A percentile compares a stretch with the other conserved stretches of the same genome.
Evolutionary conservation across 2,888 invertebrate species (phyloP).

Genomic region (Nephrotoma guestfalica): DNA sequence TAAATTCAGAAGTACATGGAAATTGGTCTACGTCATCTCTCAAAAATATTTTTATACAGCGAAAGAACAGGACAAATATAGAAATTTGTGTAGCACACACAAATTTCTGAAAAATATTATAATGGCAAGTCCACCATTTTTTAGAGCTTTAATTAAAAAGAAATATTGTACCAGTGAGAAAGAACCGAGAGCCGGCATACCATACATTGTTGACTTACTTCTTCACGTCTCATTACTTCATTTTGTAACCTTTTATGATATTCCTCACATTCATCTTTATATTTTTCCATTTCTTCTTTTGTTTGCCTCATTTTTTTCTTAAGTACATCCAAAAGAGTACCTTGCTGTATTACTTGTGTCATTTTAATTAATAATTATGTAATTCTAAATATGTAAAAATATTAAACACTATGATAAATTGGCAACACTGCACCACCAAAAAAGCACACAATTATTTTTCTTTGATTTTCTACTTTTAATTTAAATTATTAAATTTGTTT

Average conservation of each 20-base stretch:
- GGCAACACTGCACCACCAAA: slow-evolving; percentile 2
- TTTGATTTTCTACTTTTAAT: slow-evolving; percentile 4
- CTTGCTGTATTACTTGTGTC: slow-evolving; percentile 84
- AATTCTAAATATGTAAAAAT: neutral
- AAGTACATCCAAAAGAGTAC: slow-evolving; percentile 87
- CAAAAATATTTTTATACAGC: neutral
- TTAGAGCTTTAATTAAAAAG: neutral
- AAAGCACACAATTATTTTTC: neutral
- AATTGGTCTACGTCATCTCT: neutral
- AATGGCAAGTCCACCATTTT: neutral
- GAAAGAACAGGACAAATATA: neutral
- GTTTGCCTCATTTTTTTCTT: slow-evolving; percentile 99
- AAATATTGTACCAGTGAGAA: neutral
- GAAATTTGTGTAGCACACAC: neutral
- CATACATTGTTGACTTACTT: slow-evolving; percentile 56
- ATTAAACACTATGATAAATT: neutral
- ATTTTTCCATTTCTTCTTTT: slow-evolving; percentile 97
- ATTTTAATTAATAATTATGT: slow-evolving; percentile 36
- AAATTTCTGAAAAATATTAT: neutral
- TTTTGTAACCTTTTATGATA: slow-evolving; percentile 88
- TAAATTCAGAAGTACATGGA: neutral
- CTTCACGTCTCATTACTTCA: slow-evolving; percentile 93
- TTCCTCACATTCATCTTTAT: slow-evolving; percentile 95
- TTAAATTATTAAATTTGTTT: neutral
- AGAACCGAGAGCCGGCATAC: neutral